A percentile compares a stretch with the other conserved stretches of the same genome.
These are phyloP conservation scores for Archivesica marissinica DNA, from an alignment of 1,140 invertebrate genomes.

Conservation along the genomic window DNA sequence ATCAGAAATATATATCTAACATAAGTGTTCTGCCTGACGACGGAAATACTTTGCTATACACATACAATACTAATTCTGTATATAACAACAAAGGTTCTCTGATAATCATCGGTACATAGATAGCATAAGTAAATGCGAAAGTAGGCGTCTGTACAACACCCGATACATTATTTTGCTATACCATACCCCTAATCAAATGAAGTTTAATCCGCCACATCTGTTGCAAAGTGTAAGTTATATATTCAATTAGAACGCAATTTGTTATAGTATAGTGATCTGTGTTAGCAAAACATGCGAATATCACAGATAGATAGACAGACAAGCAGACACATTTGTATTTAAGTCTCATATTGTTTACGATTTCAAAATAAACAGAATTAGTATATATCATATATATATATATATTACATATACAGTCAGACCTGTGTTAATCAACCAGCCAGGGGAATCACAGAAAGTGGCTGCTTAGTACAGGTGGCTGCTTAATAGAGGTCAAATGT, in stretches of 20 bases:
- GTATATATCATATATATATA: too few relatives aligned
- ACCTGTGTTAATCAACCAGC: too few relatives aligned
- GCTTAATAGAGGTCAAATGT: too few relatives aligned
- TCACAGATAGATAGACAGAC: too few relatives aligned
- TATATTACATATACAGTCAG: too few relatives aligned
- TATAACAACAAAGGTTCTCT: constrained; percentile 2
- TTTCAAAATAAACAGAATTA: too few relatives aligned
- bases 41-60: neutral
- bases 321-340: too few relatives aligned
- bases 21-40: neutral
- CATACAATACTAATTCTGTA: neutral
- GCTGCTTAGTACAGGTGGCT: too few relatives aligned
- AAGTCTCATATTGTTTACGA: too few relatives aligned
- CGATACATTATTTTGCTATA: neutral
- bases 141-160: neutral
- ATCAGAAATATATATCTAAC: constrained; percentile 5
- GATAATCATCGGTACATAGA: constrained; percentile 8
- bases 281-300: too few relatives aligned
- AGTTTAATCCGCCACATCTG: neutral
- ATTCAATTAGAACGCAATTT: constrained; percentile 8
- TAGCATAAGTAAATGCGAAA: neutral
- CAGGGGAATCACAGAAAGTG: too few relatives aligned
- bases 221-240: constrained; percentile 12
- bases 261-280: neutral
- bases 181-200: neutral